Percentiles rank a stretch among this genome's conserved stretches.
phyloP scores from a whole-genome alignment of 2,797 vertebrate species.

The Periparus ater region DNA sequence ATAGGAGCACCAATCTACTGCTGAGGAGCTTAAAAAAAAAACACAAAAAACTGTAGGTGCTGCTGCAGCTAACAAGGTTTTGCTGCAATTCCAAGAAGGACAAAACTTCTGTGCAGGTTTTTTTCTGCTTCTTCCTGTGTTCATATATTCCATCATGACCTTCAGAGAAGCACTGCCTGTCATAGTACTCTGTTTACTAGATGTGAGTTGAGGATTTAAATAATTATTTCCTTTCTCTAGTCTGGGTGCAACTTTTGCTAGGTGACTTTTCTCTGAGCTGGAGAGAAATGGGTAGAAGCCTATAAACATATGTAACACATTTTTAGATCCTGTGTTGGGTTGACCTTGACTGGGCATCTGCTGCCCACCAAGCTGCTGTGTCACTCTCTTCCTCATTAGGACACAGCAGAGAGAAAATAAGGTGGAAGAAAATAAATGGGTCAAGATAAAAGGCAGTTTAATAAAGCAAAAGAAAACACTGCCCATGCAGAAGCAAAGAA shows the following conservation, averaged over 20 bases:
- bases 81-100: neutral
- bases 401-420: neutral
- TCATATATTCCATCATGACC: neutral
- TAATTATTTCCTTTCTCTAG: neutral
- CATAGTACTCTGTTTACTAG: neutral
- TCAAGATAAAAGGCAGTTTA: neutral
- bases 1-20: neutral
- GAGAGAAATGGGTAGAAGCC: neutral
- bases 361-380: neutral
- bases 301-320: neutral
- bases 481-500: neutral
- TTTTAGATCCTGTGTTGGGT: neutral
- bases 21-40: neutral
- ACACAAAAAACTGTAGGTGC: neutral
- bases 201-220: neutral
- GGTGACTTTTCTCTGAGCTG: neutral
- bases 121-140: neutral
- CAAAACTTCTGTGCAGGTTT: neutral
- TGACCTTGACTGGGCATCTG: neutral
- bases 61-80: neutral
- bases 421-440: neutral
- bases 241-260: neutral
- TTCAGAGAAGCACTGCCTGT: neutral
- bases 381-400: neutral
- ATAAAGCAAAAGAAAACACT: neutral